Evolutionary conservation across 2,888 invertebrate genomes (phyloP).

Genomic region (Bursaphelenchus okinawaensis): DNA sequence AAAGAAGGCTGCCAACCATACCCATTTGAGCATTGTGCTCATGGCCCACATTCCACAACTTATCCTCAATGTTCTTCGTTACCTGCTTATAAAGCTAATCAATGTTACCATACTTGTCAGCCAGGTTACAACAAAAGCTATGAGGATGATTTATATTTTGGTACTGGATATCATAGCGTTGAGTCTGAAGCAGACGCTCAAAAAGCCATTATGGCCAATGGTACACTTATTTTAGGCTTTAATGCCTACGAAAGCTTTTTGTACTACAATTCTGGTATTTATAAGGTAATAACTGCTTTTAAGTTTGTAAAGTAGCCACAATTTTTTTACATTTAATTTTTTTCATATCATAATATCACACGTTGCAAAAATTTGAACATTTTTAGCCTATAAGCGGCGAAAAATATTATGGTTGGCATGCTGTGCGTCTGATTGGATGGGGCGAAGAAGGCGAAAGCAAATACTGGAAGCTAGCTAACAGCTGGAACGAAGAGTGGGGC

Average conservation of each 20-base stretch:
- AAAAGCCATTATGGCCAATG: not conserved
- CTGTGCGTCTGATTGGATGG: conserved; percentile 1
- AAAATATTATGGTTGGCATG: not conserved
- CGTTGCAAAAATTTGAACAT: too few species aligned
- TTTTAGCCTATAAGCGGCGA: not conserved
- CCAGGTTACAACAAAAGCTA: not conserved
- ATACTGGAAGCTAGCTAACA: not conserved
- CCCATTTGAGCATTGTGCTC: not conserved
- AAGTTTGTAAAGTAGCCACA: too few species aligned
- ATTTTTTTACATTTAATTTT: too few species aligned
- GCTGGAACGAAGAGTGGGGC: not conserved
- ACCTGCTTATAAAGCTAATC: not conserved
- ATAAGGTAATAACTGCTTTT: too few species aligned
- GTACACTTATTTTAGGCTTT: not conserved
- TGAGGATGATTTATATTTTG: not conserved
- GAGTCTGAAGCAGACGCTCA: not conserved
- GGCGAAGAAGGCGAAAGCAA: not conserved
- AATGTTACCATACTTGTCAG: not conserved
- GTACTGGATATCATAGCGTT: not conserved
- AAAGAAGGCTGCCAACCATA: not conserved
- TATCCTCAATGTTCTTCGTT: not conserved
- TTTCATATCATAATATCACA: too few species aligned
- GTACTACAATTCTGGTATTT: not conserved
- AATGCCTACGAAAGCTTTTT: not conserved
- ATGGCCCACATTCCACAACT: not conserved